These are phyloP conservation scores for Gobio occitaniae DNA, from an alignment of 2,797 vertebrate genomes.

Conservation along the genomic window DNA sequence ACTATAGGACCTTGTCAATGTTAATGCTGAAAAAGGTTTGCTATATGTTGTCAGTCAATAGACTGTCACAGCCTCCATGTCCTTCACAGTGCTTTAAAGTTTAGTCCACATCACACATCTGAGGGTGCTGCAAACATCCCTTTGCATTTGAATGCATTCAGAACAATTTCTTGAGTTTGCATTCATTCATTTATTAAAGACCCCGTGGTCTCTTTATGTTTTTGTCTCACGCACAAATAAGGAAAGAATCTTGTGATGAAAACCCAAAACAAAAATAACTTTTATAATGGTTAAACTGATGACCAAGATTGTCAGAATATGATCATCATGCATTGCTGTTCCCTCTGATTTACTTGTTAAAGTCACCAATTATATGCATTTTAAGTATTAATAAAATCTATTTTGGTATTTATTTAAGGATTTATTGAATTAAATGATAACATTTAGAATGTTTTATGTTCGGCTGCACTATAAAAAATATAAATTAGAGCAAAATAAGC, in stretches of 20 bases:
- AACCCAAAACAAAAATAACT: neutral
- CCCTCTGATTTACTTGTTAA: neutral
- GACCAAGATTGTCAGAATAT: neutral
- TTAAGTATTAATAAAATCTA: neutral
- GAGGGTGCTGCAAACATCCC: neutral
- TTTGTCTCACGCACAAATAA: neutral
- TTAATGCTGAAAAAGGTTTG: conserved; percentile 70
- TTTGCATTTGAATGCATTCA: neutral
- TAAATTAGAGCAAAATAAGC: too few species aligned
- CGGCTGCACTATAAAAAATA: too few species aligned
- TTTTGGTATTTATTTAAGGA: neutral
- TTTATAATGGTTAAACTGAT: neutral
- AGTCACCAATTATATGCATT: neutral
- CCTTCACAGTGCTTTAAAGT: conserved; percentile 19
- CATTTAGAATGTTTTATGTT: neutral
- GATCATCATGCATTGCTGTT: neutral
- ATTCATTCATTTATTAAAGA: neutral
- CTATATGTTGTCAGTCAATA: conserved; percentile 66
- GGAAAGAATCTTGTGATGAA: neutral
- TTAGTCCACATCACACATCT: conserved; percentile 20
- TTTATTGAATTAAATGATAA: neutral
- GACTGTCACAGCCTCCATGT: neutral
- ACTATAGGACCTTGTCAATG: conserved; percentile 63
- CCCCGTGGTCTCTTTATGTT: neutral
- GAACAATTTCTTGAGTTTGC: neutral